phyloP scores from a whole-genome alignment of 2,888 invertebrate species.

The Halocaridina rubra region DNA sequence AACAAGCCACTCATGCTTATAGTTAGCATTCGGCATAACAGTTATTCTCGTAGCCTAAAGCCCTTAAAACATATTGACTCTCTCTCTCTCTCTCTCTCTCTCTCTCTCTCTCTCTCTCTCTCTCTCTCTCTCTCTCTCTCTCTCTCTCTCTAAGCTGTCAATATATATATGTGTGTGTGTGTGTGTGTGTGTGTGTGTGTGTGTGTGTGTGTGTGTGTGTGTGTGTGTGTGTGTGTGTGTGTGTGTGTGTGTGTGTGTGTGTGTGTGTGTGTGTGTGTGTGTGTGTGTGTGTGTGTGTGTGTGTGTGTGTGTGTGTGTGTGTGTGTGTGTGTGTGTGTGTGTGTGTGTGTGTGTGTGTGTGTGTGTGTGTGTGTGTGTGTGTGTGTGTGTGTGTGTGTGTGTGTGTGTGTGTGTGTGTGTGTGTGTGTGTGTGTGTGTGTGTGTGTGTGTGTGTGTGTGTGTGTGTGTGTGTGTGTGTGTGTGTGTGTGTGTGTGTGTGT shows the following conservation, averaged over 20 bases:
- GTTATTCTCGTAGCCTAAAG: no score
- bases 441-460: no score
- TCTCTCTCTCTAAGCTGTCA: neutral
- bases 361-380: neutral
- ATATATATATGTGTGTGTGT: neutral
- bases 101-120: no score
- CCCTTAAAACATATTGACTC: no score
- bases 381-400: neutral
- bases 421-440: no score
- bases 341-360: neutral
- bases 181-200: neutral
- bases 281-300: neutral
- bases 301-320: neutral
- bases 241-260: neutral
- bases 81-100: no score
- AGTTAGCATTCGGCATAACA: no score
- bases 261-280: neutral
- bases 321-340: neutral
- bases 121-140: no score
- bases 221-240: constrained; percentile 6
- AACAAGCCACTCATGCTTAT: no score
- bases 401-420: neutral
- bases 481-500: no score
- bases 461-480: no score
- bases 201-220: constrained; percentile 1